phyloP scores from a whole-genome alignment of 2,797 vertebrate genomes.

The Podarcis lilfordi region DNA sequence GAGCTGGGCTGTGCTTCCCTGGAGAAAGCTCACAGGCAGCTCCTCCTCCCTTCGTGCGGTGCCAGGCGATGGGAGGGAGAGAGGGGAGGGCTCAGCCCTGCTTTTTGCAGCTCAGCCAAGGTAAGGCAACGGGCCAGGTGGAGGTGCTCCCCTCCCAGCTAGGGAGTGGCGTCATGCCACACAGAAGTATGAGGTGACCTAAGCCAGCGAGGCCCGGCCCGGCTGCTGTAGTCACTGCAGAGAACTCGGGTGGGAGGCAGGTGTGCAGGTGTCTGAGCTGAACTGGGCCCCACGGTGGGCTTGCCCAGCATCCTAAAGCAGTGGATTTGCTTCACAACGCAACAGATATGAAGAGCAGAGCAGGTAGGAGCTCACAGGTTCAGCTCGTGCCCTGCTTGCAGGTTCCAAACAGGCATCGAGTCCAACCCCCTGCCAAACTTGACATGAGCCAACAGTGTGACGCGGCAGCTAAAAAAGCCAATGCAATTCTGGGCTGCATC shows the following conservation, averaged over 20 bases:
- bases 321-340: neutral
- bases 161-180: slow-evolving; percentile 26
- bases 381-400: too few species aligned
- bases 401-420: too few species aligned
- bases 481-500: too few species aligned
- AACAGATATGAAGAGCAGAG: too few species aligned
- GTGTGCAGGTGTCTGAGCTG: neutral
- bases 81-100: slow-evolving; percentile 30
- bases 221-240: neutral
- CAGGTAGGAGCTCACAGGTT: too few species aligned
- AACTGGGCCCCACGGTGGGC: neutral
- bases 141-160: slow-evolving; percentile 33
- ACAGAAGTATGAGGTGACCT: slow-evolving; percentile 12
- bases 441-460: too few species aligned
- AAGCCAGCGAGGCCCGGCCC: neutral
- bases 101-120: slow-evolving; percentile 49
- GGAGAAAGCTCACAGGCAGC: slow-evolving; percentile 63
- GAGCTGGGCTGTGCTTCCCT: slow-evolving; percentile 39
- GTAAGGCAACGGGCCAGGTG: slow-evolving; percentile 68
- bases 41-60: slow-evolving; percentile 60
- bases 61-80: slow-evolving; percentile 70
- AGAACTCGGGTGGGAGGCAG: neutral
- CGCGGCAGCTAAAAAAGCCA: too few species aligned
- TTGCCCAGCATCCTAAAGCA: neutral
- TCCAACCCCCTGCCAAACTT: too few species aligned